A percentile compares a stretch with the other conserved stretches of the same genome.
phyloP scores from a whole-genome alignment of 30 jellyfish, hydroid and myxozoan genomes.

The Chrysaora quinquecirrha region DNA sequence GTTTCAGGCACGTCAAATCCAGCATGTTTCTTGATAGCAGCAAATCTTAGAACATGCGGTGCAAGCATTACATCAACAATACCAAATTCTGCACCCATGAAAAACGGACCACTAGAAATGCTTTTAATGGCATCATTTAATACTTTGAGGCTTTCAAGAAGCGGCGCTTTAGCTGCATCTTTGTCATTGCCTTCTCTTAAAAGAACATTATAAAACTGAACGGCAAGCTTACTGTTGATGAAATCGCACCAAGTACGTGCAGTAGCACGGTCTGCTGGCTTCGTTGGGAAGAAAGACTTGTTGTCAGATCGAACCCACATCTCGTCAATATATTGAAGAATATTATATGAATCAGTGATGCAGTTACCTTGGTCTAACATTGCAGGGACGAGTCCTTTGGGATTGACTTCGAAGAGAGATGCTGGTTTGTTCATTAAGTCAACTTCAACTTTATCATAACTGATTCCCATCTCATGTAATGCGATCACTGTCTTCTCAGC shows the following conservation, averaged over 20 bases:
- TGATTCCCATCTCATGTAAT: background rate
- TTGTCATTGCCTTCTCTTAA: no score
- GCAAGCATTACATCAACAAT: no score
- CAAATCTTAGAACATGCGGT: no score
- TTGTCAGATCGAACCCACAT: conserved; percentile 8
- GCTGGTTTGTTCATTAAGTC: conserved; percentile 24
- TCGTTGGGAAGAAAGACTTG: background rate
- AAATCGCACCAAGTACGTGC: conserved; percentile 3
- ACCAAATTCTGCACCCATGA: no score
- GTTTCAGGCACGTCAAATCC: no score
- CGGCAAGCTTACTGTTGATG: background rate
- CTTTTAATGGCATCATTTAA: no score
- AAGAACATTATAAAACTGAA: background rate
- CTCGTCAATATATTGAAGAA: conserved; percentile 16
- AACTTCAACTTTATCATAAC: conserved; percentile 1
- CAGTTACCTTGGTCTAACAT: conserved; percentile 1
- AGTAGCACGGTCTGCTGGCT: conserved; percentile 3
- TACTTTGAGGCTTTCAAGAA: no score
- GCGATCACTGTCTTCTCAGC: conserved; percentile 10
- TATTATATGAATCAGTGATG: background rate
- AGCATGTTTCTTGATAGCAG: no score
- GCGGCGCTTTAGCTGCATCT: no score
- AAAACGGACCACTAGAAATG: no score
- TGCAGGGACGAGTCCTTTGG: conserved; percentile 27
- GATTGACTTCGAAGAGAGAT: conserved; percentile 1